phyloP scores from a whole-genome alignment of 2,113 vertebrate species.

The Speoplatyrhinus poulsoni region DNA sequence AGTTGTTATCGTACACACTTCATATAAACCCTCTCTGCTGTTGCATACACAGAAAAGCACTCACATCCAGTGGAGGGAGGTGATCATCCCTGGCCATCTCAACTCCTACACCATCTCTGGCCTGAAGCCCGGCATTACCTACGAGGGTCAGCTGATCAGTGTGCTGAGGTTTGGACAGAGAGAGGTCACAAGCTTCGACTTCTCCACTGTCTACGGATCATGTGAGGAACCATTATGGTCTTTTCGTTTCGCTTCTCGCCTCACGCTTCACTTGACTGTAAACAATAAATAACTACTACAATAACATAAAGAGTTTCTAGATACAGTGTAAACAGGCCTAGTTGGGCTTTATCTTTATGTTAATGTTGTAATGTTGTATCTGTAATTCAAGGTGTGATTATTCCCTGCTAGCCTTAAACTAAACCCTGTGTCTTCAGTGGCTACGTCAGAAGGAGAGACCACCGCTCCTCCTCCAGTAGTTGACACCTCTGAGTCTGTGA shows the following conservation, averaged over 20 bases:
- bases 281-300: too few species aligned
- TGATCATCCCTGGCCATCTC: slow-evolving; percentile 86
- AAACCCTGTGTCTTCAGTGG: slow-evolving; percentile 61
- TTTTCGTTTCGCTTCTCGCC: background rate
- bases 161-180: slow-evolving; percentile 83
- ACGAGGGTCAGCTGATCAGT: slow-evolving; percentile 96
- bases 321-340: too few species aligned
- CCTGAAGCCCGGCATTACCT: slow-evolving; percentile 87
- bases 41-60: slow-evolving; percentile 83
- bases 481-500: slow-evolving; percentile 90
- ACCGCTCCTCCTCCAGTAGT: slow-evolving; percentile 78
- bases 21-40: background rate
- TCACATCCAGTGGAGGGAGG: slow-evolving; percentile 83
- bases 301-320: too few species aligned
- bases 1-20: background rate
- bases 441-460: slow-evolving; percentile 84
- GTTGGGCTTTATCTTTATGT: too few species aligned
- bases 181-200: slow-evolving; percentile 92
- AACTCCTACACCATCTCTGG: slow-evolving; percentile 95
- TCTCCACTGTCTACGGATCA: slow-evolving; percentile 85
- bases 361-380: background rate
- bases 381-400: background rate
- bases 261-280: too few species aligned
- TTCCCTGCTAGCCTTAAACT: background rate
- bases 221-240: slow-evolving; percentile 72